Evolutionary conservation across 2,888 invertebrate genomes (phyloP).

Genomic region (Idaea aversata): DNA sequence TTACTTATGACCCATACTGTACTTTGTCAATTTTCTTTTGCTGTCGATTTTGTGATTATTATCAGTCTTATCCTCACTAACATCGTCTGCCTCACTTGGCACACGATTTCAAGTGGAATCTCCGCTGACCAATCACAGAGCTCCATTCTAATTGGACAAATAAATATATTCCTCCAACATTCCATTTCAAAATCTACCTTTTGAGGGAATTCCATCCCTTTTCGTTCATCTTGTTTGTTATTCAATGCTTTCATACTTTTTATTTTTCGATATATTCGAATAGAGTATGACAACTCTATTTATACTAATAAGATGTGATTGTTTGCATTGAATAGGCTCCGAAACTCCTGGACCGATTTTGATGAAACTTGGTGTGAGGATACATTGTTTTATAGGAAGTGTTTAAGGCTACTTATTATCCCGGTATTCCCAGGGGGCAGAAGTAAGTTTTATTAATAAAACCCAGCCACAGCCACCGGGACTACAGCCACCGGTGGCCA

Average conservation of each 20-base stretch:
- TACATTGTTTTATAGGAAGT: too few relatives aligned
- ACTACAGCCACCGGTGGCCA: too few relatives aligned
- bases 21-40: neutral
- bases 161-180: slow-evolving; percentile 44
- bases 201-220: neutral
- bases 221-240: neutral
- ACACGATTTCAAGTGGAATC: slow-evolving; percentile 40
- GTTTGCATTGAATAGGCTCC: too few relatives aligned
- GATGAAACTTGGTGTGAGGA: too few relatives aligned
- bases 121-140: slow-evolving; percentile 54
- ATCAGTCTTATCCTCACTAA: slow-evolving; percentile 32
- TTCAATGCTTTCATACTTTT: neutral
- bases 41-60: slow-evolving; percentile 2
- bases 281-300: neutral
- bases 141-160: slow-evolving; percentile 52
- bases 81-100: slow-evolving; percentile 30
- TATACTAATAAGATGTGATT: too few relatives aligned
- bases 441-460: too few relatives aligned
- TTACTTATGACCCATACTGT: too few relatives aligned
- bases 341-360: too few relatives aligned
- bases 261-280: neutral
- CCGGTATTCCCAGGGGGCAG: too few relatives aligned
- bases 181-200: slow-evolving; percentile 16
- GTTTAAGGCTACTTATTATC: too few relatives aligned
- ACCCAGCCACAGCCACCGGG: too few relatives aligned